phyloP scores from a whole-genome alignment of 2,888 invertebrate species.

The Sthenelais limicola region DNA sequence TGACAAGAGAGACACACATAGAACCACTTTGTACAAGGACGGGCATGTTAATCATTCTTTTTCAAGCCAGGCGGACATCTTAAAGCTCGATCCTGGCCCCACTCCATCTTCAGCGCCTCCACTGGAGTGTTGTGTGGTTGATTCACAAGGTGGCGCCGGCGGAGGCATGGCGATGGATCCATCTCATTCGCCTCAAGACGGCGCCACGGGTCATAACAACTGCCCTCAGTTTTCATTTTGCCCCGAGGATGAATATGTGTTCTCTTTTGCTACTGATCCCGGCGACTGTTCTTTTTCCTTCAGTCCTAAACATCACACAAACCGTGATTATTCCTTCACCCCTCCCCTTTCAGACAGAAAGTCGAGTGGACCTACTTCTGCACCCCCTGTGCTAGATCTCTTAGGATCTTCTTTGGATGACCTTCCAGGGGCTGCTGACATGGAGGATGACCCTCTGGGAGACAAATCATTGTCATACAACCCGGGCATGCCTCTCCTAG shows the following conservation, averaged over 20 bases:
- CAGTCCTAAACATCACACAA: conserved; percentile 7
- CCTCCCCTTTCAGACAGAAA: conserved; percentile 22
- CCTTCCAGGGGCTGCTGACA: conserved; percentile 16
- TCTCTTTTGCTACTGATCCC: conserved; percentile 3
- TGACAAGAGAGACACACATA: conserved; percentile 17
- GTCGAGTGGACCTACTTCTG: not conserved
- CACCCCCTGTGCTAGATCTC: conserved; percentile 32
- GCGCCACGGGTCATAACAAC: not conserved
- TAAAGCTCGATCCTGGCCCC: conserved; percentile 29
- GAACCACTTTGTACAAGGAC: conserved; percentile 32
- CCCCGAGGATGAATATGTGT: conserved; percentile 28
- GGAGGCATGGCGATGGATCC: not conserved
- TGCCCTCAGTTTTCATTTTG: conserved; percentile 21
- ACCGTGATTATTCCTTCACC: conserved; percentile 21
- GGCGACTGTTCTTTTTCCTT: conserved; percentile 7
- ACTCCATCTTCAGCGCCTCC: conserved; percentile 20
- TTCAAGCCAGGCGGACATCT: conserved; percentile 33
- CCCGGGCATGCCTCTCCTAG: conserved; percentile 33
- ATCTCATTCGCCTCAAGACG: not conserved
- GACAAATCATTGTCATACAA: conserved; percentile 24
- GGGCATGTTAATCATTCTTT: conserved; percentile 42
- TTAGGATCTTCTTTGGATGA: conserved; percentile 34
- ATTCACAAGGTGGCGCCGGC: not conserved
- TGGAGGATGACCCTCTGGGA: conserved; percentile 36
- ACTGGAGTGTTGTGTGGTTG: conserved; percentile 11